phyloP scores from a whole-genome alignment of 2,888 invertebrate species.

The Perdita meconis region DNA sequence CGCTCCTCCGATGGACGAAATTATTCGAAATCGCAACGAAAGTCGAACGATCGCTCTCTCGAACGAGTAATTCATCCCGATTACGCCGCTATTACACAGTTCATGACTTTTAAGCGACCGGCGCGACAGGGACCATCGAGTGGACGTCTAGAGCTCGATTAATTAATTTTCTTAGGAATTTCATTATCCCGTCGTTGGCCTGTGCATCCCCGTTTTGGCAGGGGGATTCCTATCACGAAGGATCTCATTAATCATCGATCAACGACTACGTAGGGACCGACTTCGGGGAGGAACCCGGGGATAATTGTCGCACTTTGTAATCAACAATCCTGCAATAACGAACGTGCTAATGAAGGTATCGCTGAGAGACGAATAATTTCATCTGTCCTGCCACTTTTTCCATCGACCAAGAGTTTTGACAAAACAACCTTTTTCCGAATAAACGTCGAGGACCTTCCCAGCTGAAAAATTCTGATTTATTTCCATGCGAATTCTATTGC shows the following conservation, averaged over 20 bases:
- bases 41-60: not conserved
- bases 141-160: constrained; percentile 59
- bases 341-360: too few species aligned
- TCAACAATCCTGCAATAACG: too few species aligned
- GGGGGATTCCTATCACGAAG: constrained; percentile 14
- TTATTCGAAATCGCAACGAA: constrained; percentile 6
- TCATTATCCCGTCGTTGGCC: constrained; percentile 41
- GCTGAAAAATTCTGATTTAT: not conserved
- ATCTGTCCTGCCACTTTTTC: too few species aligned
- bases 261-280: not conserved
- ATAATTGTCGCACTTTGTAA: too few species aligned
- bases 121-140: constrained; percentile 36
- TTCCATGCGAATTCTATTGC: not conserved
- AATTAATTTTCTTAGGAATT: constrained; percentile 68
- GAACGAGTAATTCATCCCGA: constrained; percentile 20
- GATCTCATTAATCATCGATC: not conserved
- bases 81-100: constrained; percentile 36
- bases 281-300: too few species aligned
- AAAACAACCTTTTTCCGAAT: too few species aligned
- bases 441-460: not conserved
- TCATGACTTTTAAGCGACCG: constrained; percentile 16
- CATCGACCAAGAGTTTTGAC: too few species aligned
- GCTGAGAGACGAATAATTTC: too few species aligned
- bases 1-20: not conserved
- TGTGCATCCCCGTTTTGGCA: not conserved